Evolutionary conservation across 2,113 vertebrate genomes (phyloP).

Genomic region (Carollia perspicillata): DNA sequence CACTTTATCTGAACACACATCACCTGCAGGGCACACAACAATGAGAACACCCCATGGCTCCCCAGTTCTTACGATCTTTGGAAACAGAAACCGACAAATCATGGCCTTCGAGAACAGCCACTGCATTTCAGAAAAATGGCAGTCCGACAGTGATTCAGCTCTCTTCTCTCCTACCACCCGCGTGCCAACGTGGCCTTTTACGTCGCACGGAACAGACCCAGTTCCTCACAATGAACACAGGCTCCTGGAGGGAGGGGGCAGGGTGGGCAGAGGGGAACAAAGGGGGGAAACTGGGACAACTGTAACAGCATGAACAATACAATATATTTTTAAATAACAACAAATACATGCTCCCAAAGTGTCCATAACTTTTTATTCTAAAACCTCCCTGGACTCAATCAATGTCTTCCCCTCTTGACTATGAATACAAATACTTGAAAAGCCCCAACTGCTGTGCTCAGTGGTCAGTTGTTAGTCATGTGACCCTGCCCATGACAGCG

Average conservation of each 20-base stretch:
- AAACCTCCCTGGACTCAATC: background rate
- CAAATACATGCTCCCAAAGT: background rate
- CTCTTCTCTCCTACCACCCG: background rate
- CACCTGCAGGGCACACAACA: slow-evolving; percentile 83
- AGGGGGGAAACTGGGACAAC: too few relatives aligned
- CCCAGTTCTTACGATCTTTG: background rate
- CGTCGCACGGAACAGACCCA: background rate
- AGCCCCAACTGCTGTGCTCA: background rate
- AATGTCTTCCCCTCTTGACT: background rate
- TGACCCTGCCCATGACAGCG: background rate
- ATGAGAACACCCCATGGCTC: background rate
- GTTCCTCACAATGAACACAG: background rate
- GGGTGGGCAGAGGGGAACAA: too few relatives aligned
- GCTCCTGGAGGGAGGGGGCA: too few relatives aligned
- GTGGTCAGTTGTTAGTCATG: background rate
- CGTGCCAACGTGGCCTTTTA: background rate
- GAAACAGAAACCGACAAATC: slow-evolving; percentile 11
- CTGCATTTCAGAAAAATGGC: background rate
- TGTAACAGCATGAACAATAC: too few relatives aligned
- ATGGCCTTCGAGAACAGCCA: background rate
- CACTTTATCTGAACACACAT: slow-evolving; percentile 99
- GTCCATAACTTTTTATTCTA: slow-evolving; percentile 14
- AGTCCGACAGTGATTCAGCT: background rate
- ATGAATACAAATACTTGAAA: background rate
- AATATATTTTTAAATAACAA: too few relatives aligned